A percentile compares a stretch with the other conserved stretches of the same genome.
phyloP scores from a whole-genome alignment of 2,797 vertebrate genomes.

The Pantherophis alleghaniensis region DNA sequence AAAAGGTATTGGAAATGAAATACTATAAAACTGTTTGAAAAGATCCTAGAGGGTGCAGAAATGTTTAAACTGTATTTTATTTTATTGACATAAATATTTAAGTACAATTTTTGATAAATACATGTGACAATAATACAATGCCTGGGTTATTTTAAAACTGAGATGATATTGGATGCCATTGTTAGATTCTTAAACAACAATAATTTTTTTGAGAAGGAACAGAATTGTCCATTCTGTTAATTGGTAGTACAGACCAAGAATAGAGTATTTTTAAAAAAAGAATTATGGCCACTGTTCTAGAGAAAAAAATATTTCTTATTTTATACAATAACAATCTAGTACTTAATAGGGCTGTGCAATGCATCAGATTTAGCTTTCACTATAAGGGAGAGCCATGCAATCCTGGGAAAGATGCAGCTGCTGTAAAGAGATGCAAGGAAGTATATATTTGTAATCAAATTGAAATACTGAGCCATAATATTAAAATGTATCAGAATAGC shows the following conservation, averaged over 20 bases:
- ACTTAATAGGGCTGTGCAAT: not conserved
- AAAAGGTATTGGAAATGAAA: slow-evolving; percentile 3
- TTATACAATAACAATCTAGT: not conserved
- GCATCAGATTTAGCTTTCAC: not conserved
- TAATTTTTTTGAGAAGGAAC: not conserved
- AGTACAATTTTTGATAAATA: not conserved
- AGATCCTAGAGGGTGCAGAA: not conserved
- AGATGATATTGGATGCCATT: not conserved
- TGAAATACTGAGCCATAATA: not conserved
- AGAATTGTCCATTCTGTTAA: not conserved
- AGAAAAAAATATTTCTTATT: not conserved
- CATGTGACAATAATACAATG: not conserved
- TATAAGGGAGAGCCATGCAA: not conserved
- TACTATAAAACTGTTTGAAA: not conserved
- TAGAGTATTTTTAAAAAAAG: not conserved
- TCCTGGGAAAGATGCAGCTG: not conserved
- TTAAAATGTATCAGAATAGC: not conserved
- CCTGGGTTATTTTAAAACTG: not conserved
- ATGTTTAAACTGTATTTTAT: not conserved
- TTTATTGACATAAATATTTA: not conserved
- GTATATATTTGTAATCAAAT: not conserved
- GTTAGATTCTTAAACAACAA: not conserved
- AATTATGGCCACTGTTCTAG: not conserved
- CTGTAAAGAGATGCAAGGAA: not conserved
- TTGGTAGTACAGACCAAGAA: not conserved